Evolutionary conservation across 2,888 invertebrate species (phyloP).

Genomic region (Ectemnius continuus): DNA sequence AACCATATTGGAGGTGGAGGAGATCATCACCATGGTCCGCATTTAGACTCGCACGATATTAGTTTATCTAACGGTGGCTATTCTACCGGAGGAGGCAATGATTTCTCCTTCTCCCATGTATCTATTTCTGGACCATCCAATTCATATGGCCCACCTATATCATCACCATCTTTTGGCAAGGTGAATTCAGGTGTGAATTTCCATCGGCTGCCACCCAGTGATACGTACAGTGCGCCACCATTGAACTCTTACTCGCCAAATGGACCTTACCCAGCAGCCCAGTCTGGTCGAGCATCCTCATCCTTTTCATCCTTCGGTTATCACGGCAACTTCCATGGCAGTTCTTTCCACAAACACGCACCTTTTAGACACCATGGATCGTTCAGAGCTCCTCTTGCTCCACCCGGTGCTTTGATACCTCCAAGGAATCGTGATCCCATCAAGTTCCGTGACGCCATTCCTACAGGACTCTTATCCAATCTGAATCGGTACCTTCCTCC

Average conservation of each 20-base stretch:
- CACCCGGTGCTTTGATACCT: conserved; percentile 66
- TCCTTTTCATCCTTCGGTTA: conserved; percentile 45
- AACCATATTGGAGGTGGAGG: conserved; percentile 27
- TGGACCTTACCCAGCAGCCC: conserved; percentile 75
- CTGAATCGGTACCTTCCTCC: conserved; percentile 80
- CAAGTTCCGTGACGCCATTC: conserved; percentile 86
- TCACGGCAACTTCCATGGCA: conserved; percentile 56
- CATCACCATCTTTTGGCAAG: conserved; percentile 74
- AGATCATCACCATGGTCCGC: background rate
- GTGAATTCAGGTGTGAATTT: conserved; percentile 60
- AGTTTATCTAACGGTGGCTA: conserved; percentile 24
- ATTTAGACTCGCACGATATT: conserved; percentile 39
- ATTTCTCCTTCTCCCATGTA: conserved; percentile 61
- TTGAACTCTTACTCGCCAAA: conserved; percentile 69
- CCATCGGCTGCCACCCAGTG: conserved; percentile 50
- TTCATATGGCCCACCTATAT: conserved; percentile 54
- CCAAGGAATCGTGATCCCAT: conserved; percentile 80
- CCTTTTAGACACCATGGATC: conserved; percentile 50
- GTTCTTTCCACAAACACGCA: conserved; percentile 74
- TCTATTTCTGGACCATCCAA: conserved; percentile 50
- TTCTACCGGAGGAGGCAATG: conserved; percentile 36
- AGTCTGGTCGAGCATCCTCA: conserved; percentile 78
- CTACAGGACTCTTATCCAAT: conserved; percentile 81
- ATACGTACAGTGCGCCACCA: conserved; percentile 69
- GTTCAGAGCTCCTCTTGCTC: conserved; percentile 54